phyloP scores from a whole-genome alignment of 2,888 invertebrate species.

The Anoncus sp. region DNA sequence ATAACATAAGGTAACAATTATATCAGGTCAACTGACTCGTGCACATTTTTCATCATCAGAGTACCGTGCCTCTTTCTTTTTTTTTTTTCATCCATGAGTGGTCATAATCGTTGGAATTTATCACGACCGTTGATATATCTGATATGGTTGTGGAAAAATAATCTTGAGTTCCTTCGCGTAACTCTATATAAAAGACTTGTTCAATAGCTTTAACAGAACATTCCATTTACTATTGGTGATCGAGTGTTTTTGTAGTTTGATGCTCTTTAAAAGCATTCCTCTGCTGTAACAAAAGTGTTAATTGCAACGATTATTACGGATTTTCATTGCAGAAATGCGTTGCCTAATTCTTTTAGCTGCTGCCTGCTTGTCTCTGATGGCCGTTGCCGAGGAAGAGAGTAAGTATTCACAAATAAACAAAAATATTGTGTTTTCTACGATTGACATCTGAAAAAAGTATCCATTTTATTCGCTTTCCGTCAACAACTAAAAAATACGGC shows the following conservation, averaged over 20 bases:
- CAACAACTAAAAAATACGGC: not conserved
- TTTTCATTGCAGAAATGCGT: slow-evolving; percentile 68
- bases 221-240: not conserved
- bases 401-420: slow-evolving; percentile 52
- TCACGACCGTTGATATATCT: not conserved
- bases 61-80: not conserved
- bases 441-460: not conserved
- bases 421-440: not conserved
- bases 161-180: not conserved
- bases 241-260: not conserved
- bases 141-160: not conserved
- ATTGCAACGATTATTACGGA: not conserved
- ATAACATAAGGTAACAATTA: not conserved
- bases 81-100: not conserved
- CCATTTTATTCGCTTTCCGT: no score
- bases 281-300: not conserved
- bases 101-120: not conserved
- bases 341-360: slow-evolving; percentile 50
- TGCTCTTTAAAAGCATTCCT: not conserved
- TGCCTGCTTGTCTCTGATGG: slow-evolving; percentile 55
- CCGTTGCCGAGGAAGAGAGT: slow-evolving; percentile 54
- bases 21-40: not conserved
- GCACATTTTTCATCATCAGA: not conserved
- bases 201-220: not conserved
- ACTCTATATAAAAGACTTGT: not conserved